These are phyloP conservation scores for Psylliodes chrysocephalus DNA, from an alignment of 2,888 invertebrate species.

Conservation along the genomic window DNA sequence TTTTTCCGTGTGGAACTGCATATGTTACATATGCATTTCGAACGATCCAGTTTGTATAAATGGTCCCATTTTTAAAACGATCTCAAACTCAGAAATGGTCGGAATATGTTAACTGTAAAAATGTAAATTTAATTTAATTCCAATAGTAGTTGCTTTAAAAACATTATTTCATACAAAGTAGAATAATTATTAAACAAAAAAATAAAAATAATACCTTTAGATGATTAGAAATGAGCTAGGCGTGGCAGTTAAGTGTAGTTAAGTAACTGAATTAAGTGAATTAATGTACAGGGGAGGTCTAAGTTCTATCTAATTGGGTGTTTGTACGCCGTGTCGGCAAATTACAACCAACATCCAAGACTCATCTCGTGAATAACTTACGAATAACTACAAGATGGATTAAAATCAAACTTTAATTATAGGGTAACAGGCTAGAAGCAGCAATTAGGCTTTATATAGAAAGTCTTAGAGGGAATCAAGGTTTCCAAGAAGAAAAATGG, in stretches of 20 bases:
- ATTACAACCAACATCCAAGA: not conserved
- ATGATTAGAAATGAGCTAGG: not conserved
- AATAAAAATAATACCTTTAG: no score
- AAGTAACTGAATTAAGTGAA: not conserved
- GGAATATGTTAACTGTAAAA: no score
- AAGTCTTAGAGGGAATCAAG: not conserved
- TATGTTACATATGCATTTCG: no score
- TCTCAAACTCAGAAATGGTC: no score
- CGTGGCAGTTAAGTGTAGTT: slow-evolving; percentile 1
- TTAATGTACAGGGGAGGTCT: not conserved
- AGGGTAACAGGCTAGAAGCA: not conserved
- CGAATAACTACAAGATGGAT: slow-evolving; percentile 5
- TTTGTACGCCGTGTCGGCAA: not conserved
- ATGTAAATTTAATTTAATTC: no score
- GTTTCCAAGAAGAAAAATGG: no score
- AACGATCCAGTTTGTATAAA: no score
- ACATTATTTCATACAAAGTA: no score
- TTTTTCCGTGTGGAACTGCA: no score
- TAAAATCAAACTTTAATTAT: slow-evolving; percentile 4
- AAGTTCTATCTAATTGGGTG: not conserved
- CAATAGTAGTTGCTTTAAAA: no score
- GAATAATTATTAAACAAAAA: no score
- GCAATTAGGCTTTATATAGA: not conserved
- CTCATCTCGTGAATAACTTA: slow-evolving; percentile 3
- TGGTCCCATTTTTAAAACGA: no score